Percentiles rank a stretch among this genome's conserved stretches.
phyloP scores from a whole-genome alignment of 2,888 invertebrate species.

The Cantharis rufa region DNA sequence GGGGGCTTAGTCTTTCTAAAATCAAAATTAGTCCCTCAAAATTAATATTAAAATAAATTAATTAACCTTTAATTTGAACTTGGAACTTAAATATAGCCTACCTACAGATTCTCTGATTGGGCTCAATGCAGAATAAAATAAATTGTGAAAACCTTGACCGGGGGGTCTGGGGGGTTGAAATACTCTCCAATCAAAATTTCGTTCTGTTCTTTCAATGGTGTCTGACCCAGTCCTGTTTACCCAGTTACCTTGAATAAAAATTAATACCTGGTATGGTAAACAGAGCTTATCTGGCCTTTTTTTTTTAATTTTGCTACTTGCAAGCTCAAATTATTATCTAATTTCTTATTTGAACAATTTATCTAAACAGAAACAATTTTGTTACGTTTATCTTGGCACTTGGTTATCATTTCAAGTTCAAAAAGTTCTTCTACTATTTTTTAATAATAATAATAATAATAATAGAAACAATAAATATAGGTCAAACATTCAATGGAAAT shows the following conservation, averaged over 20 bases:
- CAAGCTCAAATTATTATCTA: background rate
- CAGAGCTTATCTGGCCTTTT: background rate
- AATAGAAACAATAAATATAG: background rate
- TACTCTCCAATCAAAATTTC: too few relatives aligned
- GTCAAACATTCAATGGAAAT: background rate
- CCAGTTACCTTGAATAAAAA: background rate
- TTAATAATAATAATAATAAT: background rate
- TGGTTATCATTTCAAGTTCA: background rate
- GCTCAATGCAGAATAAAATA: too few relatives aligned
- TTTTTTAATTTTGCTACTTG: background rate
- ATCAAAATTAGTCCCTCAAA: too few relatives aligned
- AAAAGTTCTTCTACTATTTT: background rate
- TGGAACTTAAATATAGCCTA: too few relatives aligned
- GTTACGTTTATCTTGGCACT: background rate
- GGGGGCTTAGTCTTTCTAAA: too few relatives aligned
- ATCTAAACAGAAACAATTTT: background rate
- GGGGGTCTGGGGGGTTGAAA: too few relatives aligned
- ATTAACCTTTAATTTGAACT: too few relatives aligned
- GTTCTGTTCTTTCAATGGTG: too few relatives aligned
- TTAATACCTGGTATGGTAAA: background rate
- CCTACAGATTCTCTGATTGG: too few relatives aligned
- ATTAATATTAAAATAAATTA: too few relatives aligned
- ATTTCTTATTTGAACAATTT: background rate
- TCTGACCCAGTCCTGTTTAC: background rate
- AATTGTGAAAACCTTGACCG: too few relatives aligned